A percentile compares a stretch with the other conserved stretches of the same genome.
These are phyloP conservation scores for Cryptoprocta ferox DNA, from an alignment of 2,797 vertebrate genomes.

Conservation along the genomic window DNA sequence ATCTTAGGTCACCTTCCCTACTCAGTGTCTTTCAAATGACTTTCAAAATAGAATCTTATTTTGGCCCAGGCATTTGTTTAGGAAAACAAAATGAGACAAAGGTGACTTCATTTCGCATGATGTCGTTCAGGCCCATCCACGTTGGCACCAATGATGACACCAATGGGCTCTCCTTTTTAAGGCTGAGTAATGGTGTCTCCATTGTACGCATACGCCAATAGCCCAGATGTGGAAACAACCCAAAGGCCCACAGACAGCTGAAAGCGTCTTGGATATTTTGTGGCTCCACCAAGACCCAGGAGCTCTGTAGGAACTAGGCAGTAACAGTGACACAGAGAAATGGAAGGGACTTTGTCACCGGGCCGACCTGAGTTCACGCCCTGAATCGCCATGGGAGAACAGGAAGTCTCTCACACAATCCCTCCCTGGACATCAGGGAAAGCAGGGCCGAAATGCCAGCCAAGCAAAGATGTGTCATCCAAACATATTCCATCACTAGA, in stretches of 20 bases:
- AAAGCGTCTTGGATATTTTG: accelerated
- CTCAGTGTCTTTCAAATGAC: constrained; percentile 24
- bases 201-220: accelerated
- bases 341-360: accelerated
- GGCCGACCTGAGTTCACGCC: accelerated
- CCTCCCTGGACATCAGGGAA: neutral
- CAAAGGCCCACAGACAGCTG: neutral
- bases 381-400: accelerated
- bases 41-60: constrained; percentile 81
- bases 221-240: neutral
- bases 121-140: no score
- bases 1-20: neutral
- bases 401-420: accelerated
- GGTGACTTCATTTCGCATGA: no score
- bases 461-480: neutral
- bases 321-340: accelerated
- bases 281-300: accelerated
- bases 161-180: neutral
- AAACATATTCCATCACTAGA: accelerated
- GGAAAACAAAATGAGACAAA: neutral
- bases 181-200: neutral
- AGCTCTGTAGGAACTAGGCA: no score
- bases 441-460: neutral
- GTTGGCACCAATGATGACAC: no score
- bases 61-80: constrained; percentile 75